Evolutionary conservation across 2,797 vertebrate species (phyloP).

Genomic region (Scleropages formosus): DNA sequence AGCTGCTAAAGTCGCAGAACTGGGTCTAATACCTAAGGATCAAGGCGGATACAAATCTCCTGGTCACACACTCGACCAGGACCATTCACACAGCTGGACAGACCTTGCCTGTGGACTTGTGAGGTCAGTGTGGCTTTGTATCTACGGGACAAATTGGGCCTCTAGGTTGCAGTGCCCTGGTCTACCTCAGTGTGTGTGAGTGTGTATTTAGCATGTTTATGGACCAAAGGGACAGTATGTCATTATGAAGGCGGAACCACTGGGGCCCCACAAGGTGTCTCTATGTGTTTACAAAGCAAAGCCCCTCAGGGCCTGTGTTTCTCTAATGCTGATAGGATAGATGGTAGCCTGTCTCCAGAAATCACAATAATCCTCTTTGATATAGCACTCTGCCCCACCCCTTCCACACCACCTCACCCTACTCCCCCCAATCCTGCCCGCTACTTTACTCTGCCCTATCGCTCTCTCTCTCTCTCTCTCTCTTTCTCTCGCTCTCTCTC

Average conservation of each 20-base stretch:
- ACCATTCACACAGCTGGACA: not conserved
- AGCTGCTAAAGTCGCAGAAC: not conserved
- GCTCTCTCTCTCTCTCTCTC: not conserved
- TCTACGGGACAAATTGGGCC: not conserved
- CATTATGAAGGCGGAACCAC: not conserved
- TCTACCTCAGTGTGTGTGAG: not conserved
- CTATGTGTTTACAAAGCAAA: slow-evolving; percentile 48
- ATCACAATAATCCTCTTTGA: slow-evolving; percentile 82
- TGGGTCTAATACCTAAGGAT: not conserved
- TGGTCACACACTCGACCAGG: not conserved
- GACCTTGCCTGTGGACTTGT: not conserved
- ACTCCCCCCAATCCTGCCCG: slow-evolving; percentile 34
- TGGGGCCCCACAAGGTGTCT: slow-evolving; percentile 54
- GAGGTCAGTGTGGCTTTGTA: not conserved
- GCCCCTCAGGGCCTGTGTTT: slow-evolving; percentile 39
- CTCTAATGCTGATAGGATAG: slow-evolving; percentile 55
- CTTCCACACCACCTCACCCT: slow-evolving; percentile 60
- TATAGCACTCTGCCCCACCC: slow-evolving; percentile 67
- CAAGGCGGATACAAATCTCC: not conserved
- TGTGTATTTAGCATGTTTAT: slow-evolving; percentile 53
- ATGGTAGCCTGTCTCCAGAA: slow-evolving; percentile 69
- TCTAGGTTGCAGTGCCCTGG: too few relatives aligned
- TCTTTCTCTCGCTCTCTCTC: slow-evolving; percentile 26
- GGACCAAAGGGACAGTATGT: not conserved
- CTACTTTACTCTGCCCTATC: not conserved